These are phyloP conservation scores for Chrysolina haemoptera DNA, from an alignment of 2,888 invertebrate genomes.

Conservation along the genomic window DNA sequence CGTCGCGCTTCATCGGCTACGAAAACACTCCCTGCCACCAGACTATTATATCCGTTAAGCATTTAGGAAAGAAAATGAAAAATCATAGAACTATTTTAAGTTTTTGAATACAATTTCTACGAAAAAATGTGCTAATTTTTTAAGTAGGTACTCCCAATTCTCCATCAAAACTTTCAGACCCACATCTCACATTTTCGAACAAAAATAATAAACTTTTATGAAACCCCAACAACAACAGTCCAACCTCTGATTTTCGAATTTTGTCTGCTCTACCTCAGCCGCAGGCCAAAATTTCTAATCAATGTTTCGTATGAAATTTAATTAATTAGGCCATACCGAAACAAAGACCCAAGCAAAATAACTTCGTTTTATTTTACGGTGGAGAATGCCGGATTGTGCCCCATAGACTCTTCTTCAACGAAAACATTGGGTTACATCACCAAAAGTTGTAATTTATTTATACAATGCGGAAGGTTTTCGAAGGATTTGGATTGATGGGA, in stretches of 20 bases:
- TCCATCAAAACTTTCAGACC: too few relatives aligned
- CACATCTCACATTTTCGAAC: not conserved
- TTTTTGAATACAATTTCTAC: not conserved
- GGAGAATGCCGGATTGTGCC: constrained; percentile 13
- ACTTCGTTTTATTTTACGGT: constrained; percentile 49
- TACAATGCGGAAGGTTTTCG: not conserved
- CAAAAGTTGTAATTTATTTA: not conserved
- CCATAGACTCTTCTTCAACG: constrained; percentile 13
- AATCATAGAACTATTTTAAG: too few relatives aligned
- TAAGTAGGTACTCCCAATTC: not conserved
- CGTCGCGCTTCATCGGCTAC: too few relatives aligned
- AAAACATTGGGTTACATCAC: not conserved
- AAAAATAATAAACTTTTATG: not conserved
- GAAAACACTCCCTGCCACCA: too few relatives aligned
- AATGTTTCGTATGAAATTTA: constrained; percentile 63
- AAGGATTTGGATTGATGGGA: not conserved
- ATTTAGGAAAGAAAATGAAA: too few relatives aligned
- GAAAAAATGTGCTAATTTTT: not conserved
- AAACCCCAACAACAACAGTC: constrained; percentile 27
- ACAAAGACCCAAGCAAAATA: constrained; percentile 50
- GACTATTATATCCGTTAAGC: too few relatives aligned
- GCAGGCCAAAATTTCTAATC: constrained; percentile 62
- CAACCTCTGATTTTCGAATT: constrained; percentile 21
- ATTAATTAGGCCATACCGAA: constrained; percentile 59
- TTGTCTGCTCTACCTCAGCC: constrained; percentile 58